Conservation (phyloP, 2,888 invertebrate species). For the Drosophila planitibia region DNA sequence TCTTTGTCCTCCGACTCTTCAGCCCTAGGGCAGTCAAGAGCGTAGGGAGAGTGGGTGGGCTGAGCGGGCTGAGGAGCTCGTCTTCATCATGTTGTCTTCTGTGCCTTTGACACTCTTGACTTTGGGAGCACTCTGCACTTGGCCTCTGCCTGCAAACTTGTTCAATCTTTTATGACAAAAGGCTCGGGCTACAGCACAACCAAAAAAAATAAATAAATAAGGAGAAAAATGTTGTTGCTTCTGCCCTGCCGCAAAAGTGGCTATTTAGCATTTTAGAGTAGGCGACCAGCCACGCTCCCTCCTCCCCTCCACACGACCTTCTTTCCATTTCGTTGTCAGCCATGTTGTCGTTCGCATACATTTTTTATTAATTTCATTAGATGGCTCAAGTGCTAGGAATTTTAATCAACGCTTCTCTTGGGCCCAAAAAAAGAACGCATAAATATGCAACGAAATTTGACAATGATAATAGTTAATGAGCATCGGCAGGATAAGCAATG, state of each 20-base stretch:
- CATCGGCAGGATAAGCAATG: slow-evolving; percentile 1
- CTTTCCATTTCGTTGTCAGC: slow-evolving; percentile 10
- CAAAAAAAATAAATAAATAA: slow-evolving; percentile 9
- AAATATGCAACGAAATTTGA: slow-evolving; percentile 51
- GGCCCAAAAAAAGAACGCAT: slow-evolving; percentile 9
- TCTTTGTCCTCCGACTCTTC: slow-evolving; percentile 47
- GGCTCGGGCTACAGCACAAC: slow-evolving; percentile 6
- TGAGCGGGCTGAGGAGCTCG: neutral
- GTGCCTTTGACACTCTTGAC: slow-evolving; percentile 65
- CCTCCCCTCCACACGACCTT: neutral
- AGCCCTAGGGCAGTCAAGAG: neutral
- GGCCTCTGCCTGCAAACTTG: slow-evolving; percentile 61
- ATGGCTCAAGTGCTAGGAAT: slow-evolving; percentile 48
- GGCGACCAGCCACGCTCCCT: slow-evolving; percentile 37
- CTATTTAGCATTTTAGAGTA: slow-evolving; percentile 82
- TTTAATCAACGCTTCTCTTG: slow-evolving; percentile 54
- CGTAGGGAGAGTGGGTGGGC: neutral
- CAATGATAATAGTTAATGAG: slow-evolving; percentile 65
- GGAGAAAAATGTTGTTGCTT: slow-evolving; percentile 41
- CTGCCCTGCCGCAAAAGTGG: slow-evolving; percentile 75
- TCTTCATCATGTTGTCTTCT: slow-evolving; percentile 16
- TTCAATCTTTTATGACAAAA: slow-evolving; percentile 77
- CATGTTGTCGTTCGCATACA: slow-evolving; percentile 52
- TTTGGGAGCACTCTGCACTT: slow-evolving; percentile 44
- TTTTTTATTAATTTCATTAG: slow-evolving; percentile 73